These are phyloP conservation scores for Papilio polyxenes DNA, from an alignment of 1,140 invertebrate species.

Conservation along the genomic window DNA sequence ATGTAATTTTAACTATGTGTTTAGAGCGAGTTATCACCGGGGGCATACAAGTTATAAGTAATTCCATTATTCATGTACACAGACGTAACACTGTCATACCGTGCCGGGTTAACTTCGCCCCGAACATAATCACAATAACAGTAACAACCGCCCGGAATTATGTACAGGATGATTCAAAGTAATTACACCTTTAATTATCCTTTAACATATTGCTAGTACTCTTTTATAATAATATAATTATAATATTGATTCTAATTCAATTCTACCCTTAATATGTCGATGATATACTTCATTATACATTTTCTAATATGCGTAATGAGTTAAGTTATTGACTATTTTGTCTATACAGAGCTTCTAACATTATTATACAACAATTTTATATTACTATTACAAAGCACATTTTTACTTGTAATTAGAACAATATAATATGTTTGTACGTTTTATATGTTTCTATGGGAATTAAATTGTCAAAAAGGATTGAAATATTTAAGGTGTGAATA, in stretches of 20 bases:
- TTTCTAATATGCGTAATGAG: too few relatives aligned
- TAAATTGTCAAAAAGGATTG: not conserved
- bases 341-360: too few relatives aligned
- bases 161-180: constrained; percentile 52
- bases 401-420: too few relatives aligned
- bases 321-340: too few relatives aligned
- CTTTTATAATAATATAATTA: not conserved
- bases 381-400: too few relatives aligned
- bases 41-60: constrained; percentile 56
- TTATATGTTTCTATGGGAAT: not conserved
- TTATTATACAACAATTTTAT: too few relatives aligned
- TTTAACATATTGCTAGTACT: not conserved
- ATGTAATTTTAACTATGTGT: constrained; percentile 47
- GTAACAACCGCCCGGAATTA: constrained; percentile 47
- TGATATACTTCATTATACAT: too few relatives aligned
- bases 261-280: too few relatives aligned
- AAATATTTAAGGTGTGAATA: not conserved
- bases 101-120: constrained; percentile 54
- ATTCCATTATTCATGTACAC: constrained; percentile 65
- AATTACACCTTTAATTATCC: not conserved
- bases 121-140: constrained; percentile 68
- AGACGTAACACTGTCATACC: constrained; percentile 56
- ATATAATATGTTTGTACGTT: not conserved
- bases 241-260: too few relatives aligned
- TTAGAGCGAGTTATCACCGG: constrained; percentile 52